Percentiles rank a stretch among this genome's conserved stretches.
Evolutionary conservation across 2,888 invertebrate genomes (phyloP).

Genomic region (Ichneumoninae sp.): DNA sequence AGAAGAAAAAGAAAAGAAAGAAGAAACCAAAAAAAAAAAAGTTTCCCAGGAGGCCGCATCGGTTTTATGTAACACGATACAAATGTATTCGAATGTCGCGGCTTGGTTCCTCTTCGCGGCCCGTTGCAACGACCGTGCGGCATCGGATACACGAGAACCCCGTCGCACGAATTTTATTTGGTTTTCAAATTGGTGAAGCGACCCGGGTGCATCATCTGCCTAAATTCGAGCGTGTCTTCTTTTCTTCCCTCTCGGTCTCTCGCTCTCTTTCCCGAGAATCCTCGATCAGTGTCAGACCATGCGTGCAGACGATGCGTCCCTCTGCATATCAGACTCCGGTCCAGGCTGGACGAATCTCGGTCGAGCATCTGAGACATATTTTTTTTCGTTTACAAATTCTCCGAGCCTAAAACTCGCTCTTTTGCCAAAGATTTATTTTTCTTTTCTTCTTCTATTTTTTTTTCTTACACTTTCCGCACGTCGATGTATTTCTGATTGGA

Average conservation of each 20-base stretch:
- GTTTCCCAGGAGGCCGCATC: not conserved
- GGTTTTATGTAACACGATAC: constrained; percentile 38
- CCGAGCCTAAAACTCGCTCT: not conserved
- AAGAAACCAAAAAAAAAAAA: not conserved
- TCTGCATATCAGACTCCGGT: constrained; percentile 15
- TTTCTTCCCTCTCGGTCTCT: not conserved
- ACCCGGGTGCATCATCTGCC: constrained; percentile 30
- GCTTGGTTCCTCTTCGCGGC: constrained; percentile 13
- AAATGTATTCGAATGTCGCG: constrained; percentile 33
- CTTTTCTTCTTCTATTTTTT: not conserved
- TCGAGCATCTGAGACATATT: constrained; percentile 9
- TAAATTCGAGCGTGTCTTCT: constrained; percentile 11
- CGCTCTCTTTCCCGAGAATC: not conserved
- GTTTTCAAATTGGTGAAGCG: constrained; percentile 43
- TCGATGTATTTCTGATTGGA: not conserved
- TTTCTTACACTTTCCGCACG: not conserved
- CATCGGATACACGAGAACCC: not conserved
- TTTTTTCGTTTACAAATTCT: not conserved
- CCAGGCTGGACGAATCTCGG: constrained; percentile 13
- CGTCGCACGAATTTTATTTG: constrained; percentile 45
- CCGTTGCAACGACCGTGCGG: constrained; percentile 1
- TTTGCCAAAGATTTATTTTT: not conserved
- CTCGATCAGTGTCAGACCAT: constrained; percentile 18
- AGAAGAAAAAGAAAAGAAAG: not conserved
- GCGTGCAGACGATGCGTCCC: constrained; percentile 35